A percentile compares a stretch with the other conserved stretches of the same genome.
Conservation (phyloP, 1,140 invertebrate genomes). For the Physella acuta region DNA sequence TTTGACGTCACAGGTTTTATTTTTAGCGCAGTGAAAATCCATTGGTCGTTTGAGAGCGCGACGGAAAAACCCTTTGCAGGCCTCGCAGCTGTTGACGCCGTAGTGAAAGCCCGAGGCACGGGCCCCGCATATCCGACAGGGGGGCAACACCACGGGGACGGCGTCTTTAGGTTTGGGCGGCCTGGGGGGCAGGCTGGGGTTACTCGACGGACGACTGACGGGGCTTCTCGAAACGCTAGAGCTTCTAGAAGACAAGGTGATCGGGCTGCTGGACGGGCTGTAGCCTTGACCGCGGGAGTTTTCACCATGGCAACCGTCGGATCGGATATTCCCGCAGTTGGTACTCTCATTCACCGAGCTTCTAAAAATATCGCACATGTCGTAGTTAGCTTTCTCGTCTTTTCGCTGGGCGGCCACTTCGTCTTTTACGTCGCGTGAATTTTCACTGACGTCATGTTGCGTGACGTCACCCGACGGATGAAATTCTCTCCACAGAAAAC, state of each 20-base stretch:
- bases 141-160: conserved; percentile 35
- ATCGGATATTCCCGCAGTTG: no score
- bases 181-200: no score
- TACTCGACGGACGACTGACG: no score
- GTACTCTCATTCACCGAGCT: no score
- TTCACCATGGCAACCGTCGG: neutral
- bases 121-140: conserved; percentile 62
- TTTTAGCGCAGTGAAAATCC: conserved; percentile 5
- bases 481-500: no score
- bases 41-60: conserved; percentile 36
- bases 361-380: no score
- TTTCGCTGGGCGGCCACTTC: no score
- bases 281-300: neutral
- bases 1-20: conserved; percentile 32
- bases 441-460: no score
- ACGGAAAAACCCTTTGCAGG: conserved; percentile 59
- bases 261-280: neutral
- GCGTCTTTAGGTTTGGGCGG: neutral
- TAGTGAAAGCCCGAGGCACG: conserved; percentile 62
- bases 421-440: no score
- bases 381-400: no score
- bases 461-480: no score
- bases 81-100: conserved; percentile 62
- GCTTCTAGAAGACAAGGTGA: neutral
- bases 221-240: no score